Conservation (phyloP, 1,140 invertebrate species). For the Papilio xuthus region DNA sequence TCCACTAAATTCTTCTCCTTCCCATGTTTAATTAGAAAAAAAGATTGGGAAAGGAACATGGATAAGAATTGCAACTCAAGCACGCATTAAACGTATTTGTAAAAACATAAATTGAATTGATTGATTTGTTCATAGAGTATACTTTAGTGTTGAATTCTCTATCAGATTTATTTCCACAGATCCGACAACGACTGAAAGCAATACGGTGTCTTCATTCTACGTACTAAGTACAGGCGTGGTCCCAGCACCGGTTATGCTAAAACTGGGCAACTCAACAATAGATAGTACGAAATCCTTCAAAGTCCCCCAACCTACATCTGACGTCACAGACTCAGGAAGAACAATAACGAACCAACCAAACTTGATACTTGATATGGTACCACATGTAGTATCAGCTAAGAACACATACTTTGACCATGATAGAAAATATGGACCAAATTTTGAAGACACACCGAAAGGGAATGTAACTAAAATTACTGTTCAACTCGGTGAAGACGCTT, state of each 20-base stretch:
- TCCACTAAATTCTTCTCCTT: too few relatives aligned
- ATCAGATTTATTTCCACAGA: conserved; percentile 48
- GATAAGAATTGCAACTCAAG: too few relatives aligned
- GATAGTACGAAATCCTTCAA: conserved; percentile 78
- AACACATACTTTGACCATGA: conserved; percentile 83
- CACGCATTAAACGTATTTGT: too few relatives aligned
- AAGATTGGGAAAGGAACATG: too few relatives aligned
- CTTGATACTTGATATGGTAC: conserved; percentile 59
- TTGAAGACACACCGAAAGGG: conserved; percentile 83
- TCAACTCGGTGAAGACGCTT: conserved; percentile 89
- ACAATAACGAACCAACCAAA: conserved; percentile 44
- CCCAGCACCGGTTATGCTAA: conserved; percentile 71
- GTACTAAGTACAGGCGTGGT: conserved; percentile 66
- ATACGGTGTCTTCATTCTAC: conserved; percentile 71
- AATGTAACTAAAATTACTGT: conserved; percentile 89
- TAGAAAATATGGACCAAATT: conserved; percentile 85
- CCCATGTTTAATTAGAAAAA: too few relatives aligned
- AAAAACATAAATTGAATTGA: too few relatives aligned
- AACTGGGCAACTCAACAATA: conserved; percentile 77
- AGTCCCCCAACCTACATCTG: conserved; percentile 63
- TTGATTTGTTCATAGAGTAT: too few relatives aligned
- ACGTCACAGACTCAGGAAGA: conserved; percentile 42
- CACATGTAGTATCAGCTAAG: conserved; percentile 69
- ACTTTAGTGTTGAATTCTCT: not conserved
- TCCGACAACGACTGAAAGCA: conserved; percentile 58